phyloP scores from a whole-genome alignment of 2,888 invertebrate genomes.

The Lithosia quadra region DNA sequence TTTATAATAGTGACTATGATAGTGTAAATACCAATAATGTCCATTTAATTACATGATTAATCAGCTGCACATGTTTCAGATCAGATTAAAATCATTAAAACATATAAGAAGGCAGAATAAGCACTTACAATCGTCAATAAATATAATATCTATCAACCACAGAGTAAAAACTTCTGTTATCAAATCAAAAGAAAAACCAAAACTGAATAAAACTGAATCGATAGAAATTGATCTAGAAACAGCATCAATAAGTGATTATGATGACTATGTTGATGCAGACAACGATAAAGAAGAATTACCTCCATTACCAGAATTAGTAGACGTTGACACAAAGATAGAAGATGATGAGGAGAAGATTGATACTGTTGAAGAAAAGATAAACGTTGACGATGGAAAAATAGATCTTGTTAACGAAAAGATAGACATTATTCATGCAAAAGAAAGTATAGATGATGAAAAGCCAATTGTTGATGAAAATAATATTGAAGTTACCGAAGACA shows the following conservation, averaged over 20 bases:
- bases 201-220: constrained; percentile 26
- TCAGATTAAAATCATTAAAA: constrained; percentile 58
- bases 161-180: constrained; percentile 53
- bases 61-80: constrained; percentile 40
- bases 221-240: constrained; percentile 34
- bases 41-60: background rate
- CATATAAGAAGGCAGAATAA: constrained; percentile 57
- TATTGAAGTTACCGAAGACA: background rate
- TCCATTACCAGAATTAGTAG: constrained; percentile 18
- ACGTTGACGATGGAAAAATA: constrained; percentile 27
- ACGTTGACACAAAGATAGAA: constrained; percentile 21
- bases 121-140: constrained; percentile 58
- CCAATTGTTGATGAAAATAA: constrained; percentile 6
- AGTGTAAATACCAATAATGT: background rate
- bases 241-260: constrained; percentile 36
- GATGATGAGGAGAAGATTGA: constrained; percentile 4
- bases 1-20: too few relatives aligned
- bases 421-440: constrained; percentile 24
- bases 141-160: constrained; percentile 50
- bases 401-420: constrained; percentile 27
- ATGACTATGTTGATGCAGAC: constrained; percentile 23
- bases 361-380: constrained; percentile 27
- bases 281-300: constrained; percentile 9
- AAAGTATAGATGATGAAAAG: constrained; percentile 24
- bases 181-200: constrained; percentile 41